These are phyloP conservation scores for Luidia sarsii DNA, from an alignment of 53 echinoderm and acorn worm genomes.

Conservation along the genomic window DNA sequence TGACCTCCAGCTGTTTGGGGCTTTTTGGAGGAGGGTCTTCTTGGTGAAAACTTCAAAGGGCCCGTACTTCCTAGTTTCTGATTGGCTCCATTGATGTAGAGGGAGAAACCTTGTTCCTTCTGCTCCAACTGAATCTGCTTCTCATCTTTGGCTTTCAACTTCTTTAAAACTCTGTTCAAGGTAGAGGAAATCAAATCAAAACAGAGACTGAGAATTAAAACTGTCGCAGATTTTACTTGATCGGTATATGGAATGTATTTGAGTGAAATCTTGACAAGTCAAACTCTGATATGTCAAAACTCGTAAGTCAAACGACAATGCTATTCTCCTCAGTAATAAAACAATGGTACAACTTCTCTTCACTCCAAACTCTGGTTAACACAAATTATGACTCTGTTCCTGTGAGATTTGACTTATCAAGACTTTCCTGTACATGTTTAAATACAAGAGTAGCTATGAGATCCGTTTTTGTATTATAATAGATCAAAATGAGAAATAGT, in stretches of 20 bases:
- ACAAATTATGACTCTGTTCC: too few relatives aligned
- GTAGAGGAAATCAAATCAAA: not conserved
- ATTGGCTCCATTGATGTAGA: conserved; percentile 95
- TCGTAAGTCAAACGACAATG: not conserved
- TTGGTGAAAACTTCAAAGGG: conserved; percentile 64
- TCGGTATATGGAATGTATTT: too few relatives aligned
- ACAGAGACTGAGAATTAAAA: not conserved
- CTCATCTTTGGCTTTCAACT: conserved; percentile 90
- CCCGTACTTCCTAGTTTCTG: conserved; percentile 39
- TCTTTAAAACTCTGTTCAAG: conserved; percentile 71
- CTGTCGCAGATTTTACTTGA: not conserved
- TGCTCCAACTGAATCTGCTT: conserved; percentile 88
- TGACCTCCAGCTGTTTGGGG: conserved; percentile 94
- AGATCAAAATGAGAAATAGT: too few relatives aligned
- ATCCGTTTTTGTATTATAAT: too few relatives aligned
- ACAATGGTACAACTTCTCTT: too few relatives aligned
- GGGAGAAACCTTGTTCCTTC: conserved; percentile 90
- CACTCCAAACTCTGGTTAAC: not conserved
- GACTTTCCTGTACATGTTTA: not conserved
- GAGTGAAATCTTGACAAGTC: too few relatives aligned
- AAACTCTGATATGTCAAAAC: not conserved
- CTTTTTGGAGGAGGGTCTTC: conserved; percentile 72
- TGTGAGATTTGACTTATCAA: too few relatives aligned
- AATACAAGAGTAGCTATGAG: too few relatives aligned
- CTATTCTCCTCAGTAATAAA: too few relatives aligned